phyloP scores from a whole-genome alignment of 1,140 invertebrate species.

The Habropoda laboriosa region DNA sequence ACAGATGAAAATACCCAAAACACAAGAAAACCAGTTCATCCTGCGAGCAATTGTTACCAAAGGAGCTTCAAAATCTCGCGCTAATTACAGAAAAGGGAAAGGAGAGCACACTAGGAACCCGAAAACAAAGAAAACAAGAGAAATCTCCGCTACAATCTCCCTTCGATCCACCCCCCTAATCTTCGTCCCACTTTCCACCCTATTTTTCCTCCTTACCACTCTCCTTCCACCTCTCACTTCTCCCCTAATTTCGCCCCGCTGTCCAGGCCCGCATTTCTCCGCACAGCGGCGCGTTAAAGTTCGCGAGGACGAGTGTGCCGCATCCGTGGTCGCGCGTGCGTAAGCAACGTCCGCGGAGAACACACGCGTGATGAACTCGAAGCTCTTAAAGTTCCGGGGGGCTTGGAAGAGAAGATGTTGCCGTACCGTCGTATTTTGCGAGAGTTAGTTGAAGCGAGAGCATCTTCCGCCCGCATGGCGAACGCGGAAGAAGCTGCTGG shows the following conservation, averaged over 20 bases:
- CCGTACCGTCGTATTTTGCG: too few species aligned
- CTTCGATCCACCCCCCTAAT: neutral
- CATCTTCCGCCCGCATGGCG: constrained; percentile 1
- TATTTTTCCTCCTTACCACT: neutral
- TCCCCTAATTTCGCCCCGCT: neutral
- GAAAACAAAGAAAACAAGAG: too few species aligned
- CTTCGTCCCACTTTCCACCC: neutral
- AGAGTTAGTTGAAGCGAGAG: too few species aligned
- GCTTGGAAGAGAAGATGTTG: too few species aligned
- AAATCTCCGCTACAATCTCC: too few species aligned
- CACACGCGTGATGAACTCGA: neutral
- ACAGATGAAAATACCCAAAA: too few species aligned
- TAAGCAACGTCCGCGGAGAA: neutral
- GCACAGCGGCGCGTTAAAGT: neutral
- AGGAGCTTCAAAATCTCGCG: too few species aligned
- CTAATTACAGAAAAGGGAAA: too few species aligned
- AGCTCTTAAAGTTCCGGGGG: too few species aligned
- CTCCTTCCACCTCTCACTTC: neutral
- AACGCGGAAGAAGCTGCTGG: constrained; percentile 31
- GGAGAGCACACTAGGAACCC: neutral
- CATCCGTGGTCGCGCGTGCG: neutral
- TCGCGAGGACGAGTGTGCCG: neutral
- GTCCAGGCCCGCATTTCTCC: neutral
- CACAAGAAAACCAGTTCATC: too few species aligned
- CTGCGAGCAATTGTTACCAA: too few species aligned